Conservation (phyloP, 35 echinoderm and acorn worm species). For the Eucidaris tribuloides region DNA sequence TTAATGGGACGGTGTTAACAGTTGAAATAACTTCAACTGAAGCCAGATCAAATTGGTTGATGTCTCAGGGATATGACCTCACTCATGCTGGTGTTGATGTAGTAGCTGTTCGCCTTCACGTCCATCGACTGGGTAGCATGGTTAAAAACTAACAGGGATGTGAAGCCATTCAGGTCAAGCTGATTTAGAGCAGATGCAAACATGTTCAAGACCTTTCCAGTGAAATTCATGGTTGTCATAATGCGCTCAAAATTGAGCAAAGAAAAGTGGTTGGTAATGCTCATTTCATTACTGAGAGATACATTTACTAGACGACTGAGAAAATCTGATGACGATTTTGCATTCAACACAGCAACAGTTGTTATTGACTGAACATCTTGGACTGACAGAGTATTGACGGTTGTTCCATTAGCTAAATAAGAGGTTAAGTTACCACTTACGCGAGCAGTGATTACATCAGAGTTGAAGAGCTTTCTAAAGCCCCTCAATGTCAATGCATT, state of each 20-base stretch:
- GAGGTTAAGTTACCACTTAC: conserved; percentile 36
- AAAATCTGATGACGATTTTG: background rate
- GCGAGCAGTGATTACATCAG: conserved; percentile 14
- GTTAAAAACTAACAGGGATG: conserved; percentile 30
- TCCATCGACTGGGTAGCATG: background rate
- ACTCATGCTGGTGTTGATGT: background rate
- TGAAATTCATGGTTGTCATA: background rate
- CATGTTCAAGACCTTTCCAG: background rate
- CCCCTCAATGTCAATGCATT: conserved; percentile 18
- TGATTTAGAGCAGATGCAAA: conserved; percentile 2
- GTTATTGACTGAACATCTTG: background rate
- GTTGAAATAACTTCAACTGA: background rate
- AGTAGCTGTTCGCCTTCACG: background rate
- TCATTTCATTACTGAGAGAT: background rate
- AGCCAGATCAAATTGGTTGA: conserved; percentile 2
- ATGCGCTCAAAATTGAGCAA: conserved; percentile 33
- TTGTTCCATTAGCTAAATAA: background rate
- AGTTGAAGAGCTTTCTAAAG: conserved; percentile 25
- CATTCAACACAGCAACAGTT: background rate
- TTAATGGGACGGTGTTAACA: background rate
- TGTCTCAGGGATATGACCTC: background rate
- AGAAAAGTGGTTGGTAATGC: background rate
- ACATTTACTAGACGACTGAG: background rate
- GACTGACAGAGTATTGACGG: background rate
- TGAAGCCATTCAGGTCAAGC: conserved; percentile 22